Percentiles rank a stretch among this genome's conserved stretches.
Conservation (phyloP, 2,113 vertebrate genomes). For the Strigops habroptila region DNA sequence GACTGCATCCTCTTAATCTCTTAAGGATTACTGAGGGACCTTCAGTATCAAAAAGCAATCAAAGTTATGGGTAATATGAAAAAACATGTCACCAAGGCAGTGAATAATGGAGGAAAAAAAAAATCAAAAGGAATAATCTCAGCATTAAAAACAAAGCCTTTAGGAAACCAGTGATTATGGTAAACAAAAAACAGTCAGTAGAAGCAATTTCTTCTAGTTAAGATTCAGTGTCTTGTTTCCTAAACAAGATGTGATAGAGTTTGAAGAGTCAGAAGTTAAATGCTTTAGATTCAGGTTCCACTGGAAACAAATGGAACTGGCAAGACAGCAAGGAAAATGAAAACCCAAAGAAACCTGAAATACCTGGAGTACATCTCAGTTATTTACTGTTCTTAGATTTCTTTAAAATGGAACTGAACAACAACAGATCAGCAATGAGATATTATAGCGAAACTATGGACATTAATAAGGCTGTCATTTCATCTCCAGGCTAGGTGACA, state of each 20-base stretch:
- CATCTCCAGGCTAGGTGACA: slow-evolving; percentile 50
- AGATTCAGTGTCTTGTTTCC: neutral
- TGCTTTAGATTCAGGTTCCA: neutral
- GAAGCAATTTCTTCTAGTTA: neutral
- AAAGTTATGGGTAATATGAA: neutral
- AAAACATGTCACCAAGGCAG: neutral
- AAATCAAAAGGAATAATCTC: neutral
- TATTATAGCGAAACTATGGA: slow-evolving; percentile 14
- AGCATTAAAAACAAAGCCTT: neutral
- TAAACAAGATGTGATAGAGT: neutral
- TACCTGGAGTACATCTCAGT: neutral
- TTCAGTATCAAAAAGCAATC: neutral
- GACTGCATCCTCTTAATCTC: neutral
- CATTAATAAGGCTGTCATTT: slow-evolving; percentile 62
- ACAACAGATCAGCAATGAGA: neutral
- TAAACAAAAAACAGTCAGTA: neutral
- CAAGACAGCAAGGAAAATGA: neutral
- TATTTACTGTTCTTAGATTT: neutral
- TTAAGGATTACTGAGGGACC: neutral
- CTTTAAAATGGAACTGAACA: neutral
- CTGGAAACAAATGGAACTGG: neutral
- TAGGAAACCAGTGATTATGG: neutral
- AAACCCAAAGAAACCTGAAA: neutral
- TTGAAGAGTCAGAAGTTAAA: neutral
- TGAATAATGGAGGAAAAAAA: neutral